These are phyloP conservation scores for Labia minor DNA, from an alignment of 2,888 invertebrate species.

Conservation along the genomic window DNA sequence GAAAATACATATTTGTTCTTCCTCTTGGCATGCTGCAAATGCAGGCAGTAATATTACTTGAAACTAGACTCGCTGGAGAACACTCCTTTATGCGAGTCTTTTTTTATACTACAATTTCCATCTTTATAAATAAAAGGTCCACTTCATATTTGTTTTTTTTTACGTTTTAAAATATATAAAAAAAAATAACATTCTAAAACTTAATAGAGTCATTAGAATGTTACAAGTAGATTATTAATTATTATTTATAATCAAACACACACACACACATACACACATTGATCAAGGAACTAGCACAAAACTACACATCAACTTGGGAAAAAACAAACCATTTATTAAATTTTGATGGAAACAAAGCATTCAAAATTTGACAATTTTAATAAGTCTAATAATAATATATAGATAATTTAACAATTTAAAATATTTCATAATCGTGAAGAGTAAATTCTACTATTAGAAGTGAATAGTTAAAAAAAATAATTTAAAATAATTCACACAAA, in stretches of 20 bases:
- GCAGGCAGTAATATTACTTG: not conserved
- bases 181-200: no score
- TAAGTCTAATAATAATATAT: not conserved
- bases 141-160: not conserved
- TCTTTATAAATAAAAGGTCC: not conserved
- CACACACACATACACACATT: no score
- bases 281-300: no score
- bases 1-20: conserved; percentile 32
- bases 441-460: not conserved
- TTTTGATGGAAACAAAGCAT: not conserved
- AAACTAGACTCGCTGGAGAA: not conserved
- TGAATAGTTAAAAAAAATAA: not conserved
- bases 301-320: no score
- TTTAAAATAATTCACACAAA: not conserved
- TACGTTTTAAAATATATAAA: no score
- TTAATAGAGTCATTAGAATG: no score
- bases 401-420: not conserved
- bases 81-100: not conserved
- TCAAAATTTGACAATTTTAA: not conserved
- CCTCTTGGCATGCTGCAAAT: conserved; percentile 32
- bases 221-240: no score
- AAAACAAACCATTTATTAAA: no score
- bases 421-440: not conserved
- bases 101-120: not conserved
- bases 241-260: no score